Evolutionary conservation across 1,140 invertebrate species (phyloP).

Genomic region (Dolichoris vasculosae): DNA sequence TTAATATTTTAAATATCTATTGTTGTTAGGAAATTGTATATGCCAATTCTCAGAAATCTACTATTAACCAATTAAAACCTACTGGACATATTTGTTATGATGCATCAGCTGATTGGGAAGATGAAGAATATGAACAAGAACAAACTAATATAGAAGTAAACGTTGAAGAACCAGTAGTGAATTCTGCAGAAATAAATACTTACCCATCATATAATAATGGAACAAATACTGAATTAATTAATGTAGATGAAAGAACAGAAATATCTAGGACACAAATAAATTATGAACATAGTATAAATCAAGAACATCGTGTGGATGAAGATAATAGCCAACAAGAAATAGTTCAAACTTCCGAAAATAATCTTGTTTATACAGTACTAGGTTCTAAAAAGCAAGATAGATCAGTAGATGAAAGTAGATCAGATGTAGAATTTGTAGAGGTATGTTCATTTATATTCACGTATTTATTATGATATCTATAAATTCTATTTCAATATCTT

Average conservation of each 20-base stretch:
- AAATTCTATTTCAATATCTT: background rate
- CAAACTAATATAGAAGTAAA: constrained; percentile 48
- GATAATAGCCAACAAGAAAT: constrained; percentile 65
- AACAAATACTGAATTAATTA: constrained; percentile 27
- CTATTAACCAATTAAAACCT: constrained; percentile 25
- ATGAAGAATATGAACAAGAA: constrained; percentile 67
- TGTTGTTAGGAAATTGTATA: constrained; percentile 17
- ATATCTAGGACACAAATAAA: constrained; percentile 48
- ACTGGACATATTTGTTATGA: constrained; percentile 62
- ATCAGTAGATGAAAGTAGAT: constrained; percentile 55
- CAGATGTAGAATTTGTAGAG: constrained; percentile 61
- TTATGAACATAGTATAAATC: constrained; percentile 52
- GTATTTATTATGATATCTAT: background rate
- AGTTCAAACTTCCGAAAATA: constrained; percentile 69
- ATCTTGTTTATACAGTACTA: constrained; percentile 71
- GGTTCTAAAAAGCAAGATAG: constrained; percentile 68
- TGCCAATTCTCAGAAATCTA: background rate
- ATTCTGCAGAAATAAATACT: constrained; percentile 39
- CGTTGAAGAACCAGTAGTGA: constrained; percentile 36
- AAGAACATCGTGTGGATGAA: constrained; percentile 53
- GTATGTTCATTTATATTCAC: constrained; percentile 53
- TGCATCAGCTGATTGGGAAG: constrained; percentile 69
- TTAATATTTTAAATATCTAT: background rate
- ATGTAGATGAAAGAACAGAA: constrained; percentile 53
- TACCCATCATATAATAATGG: constrained; percentile 43